Evolutionary conservation across 2,113 vertebrate genomes (phyloP).

Genomic region (Prochilodus magdalenae): DNA sequence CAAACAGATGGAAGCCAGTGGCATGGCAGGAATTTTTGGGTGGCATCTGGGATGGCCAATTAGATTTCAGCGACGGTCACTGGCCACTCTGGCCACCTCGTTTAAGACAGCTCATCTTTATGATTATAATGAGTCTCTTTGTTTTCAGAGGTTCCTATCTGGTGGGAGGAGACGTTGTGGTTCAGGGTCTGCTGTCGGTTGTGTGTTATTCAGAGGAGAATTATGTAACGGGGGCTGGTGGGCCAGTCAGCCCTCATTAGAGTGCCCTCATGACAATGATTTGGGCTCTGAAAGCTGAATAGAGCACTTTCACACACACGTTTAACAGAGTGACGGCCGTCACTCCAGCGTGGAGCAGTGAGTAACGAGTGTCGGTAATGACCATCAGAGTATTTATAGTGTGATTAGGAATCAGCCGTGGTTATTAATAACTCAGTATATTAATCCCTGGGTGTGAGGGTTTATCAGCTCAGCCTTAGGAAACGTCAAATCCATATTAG

Average conservation of each 20-base stretch:
- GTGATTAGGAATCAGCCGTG: not conserved
- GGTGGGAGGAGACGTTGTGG: not conserved
- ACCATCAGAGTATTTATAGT: not conserved
- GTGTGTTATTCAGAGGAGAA: not conserved
- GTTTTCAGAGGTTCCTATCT: not conserved
- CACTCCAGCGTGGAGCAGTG: not conserved
- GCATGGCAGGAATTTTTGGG: too few species aligned
- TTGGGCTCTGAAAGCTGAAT: slow-evolving; percentile 52
- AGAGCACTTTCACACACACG: slow-evolving; percentile 52
- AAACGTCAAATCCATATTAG: too few species aligned
- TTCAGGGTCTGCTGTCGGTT: not conserved
- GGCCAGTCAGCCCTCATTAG: slow-evolving; percentile 46
- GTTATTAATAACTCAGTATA: too few species aligned
- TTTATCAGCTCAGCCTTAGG: too few species aligned
- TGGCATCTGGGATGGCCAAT: too few species aligned
- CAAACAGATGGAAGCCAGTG: too few species aligned
- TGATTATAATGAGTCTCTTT: not conserved
- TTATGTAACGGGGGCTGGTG: slow-evolving; percentile 53
- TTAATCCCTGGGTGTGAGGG: too few species aligned
- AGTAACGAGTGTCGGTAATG: not conserved
- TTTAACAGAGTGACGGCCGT: not conserved
- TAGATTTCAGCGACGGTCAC: too few species aligned
- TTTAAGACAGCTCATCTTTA: too few species aligned
- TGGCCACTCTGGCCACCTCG: too few species aligned
- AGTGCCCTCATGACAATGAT: slow-evolving; percentile 58